These are phyloP conservation scores for Zaprionus kolodkinae DNA, from an alignment of 1,140 invertebrate species.

Conservation along the genomic window DNA sequence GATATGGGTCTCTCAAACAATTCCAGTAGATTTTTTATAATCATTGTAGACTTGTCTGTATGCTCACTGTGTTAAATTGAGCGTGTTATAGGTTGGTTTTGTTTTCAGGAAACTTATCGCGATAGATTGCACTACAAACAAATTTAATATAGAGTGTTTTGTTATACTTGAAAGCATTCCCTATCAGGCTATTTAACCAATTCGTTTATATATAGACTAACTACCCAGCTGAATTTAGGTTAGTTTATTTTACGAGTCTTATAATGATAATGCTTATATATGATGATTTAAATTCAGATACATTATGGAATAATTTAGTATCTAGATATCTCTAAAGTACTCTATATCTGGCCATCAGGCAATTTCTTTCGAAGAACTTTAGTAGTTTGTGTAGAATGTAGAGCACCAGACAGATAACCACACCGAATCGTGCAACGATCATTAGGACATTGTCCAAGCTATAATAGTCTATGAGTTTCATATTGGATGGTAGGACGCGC, in stretches of 20 bases:
- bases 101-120: neutral
- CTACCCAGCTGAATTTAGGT: no score
- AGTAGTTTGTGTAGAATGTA: slow-evolving; percentile 26
- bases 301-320: neutral
- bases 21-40: neutral
- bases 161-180: neutral
- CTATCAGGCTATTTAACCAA: neutral
- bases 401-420: slow-evolving; percentile 22
- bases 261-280: no score
- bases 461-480: slow-evolving; percentile 86
- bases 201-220: no score
- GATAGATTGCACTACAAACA: neutral
- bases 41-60: slow-evolving; percentile 1
- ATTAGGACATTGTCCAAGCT: slow-evolving; percentile 84
- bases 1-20: neutral
- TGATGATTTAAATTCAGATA: no score
- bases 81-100: slow-evolving; percentile 7
- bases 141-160: neutral
- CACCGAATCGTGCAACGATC: slow-evolving; percentile 32
- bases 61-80: slow-evolving; percentile 13
- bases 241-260: no score
- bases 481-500: slow-evolving; percentile 81
- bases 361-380: neutral
- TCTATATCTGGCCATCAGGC: neutral
- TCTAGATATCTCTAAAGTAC: neutral